Evolutionary conservation across 2,888 invertebrate genomes (phyloP).

Genomic region (Cybosia mesomella): DNA sequence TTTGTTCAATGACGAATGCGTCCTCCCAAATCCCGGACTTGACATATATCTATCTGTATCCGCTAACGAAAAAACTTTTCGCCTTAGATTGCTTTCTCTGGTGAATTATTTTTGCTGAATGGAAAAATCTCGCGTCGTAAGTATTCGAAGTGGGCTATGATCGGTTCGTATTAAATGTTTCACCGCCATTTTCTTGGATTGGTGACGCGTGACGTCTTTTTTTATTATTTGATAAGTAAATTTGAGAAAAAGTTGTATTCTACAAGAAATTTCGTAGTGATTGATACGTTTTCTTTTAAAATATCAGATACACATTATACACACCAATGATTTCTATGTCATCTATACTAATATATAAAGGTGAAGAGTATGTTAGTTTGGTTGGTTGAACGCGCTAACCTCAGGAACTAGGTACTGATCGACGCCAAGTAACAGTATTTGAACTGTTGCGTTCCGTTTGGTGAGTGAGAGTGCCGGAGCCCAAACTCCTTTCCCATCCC

Average conservation of each 20-base stretch:
- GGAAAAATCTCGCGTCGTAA: constrained; percentile 15
- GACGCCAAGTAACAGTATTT: no score
- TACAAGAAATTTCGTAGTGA: no score
- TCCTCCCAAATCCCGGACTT: constrained; percentile 26
- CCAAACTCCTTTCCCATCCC: no score
- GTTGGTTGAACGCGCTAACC: no score
- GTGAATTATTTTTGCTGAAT: constrained; percentile 38
- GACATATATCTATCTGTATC: constrained; percentile 46
- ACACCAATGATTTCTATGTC: no score
- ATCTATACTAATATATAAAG: no score
- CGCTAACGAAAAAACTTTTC: constrained; percentile 47
- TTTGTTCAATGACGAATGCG: constrained; percentile 49
- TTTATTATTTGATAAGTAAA: constrained; percentile 1
- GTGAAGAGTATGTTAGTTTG: no score
- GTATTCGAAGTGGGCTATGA: constrained; percentile 13
- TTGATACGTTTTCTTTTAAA: no score
- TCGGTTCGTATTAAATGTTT: constrained; percentile 10
- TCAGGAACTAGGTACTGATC: no score
- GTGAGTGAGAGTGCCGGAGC: no score
- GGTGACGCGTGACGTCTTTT: background rate
- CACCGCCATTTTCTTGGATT: background rate
- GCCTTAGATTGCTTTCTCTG: constrained; percentile 36
- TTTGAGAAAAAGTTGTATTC: background rate
- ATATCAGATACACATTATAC: no score
- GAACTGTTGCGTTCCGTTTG: no score